Evolutionary conservation across 1,140 invertebrate genomes (phyloP), one percentile per base, ranked within the genome.

Genomic region (Drosophila funebris): DNA sequence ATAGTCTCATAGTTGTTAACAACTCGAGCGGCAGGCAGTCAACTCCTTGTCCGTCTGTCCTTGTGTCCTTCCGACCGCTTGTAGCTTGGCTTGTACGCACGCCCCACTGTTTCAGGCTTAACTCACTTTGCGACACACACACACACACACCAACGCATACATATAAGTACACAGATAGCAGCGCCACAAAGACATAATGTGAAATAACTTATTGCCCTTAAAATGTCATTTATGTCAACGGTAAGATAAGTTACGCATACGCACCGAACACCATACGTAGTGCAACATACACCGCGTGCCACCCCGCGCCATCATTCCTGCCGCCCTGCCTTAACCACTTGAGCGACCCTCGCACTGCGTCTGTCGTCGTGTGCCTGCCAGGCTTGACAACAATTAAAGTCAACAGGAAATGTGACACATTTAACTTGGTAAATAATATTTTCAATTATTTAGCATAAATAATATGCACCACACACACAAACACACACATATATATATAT

Each of bases 121-220:
- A 50, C 56, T 68, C 18, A 18, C 44, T n/a, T 41, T n/a, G 13
- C 31, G n/a, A 33, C 33, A 24, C 48, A n/a, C 46, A 43, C 22
- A 31, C 48, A 16, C 13, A 52, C 33, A 39, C 43, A 48, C 53
- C 24, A 43, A 43, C 33, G 33, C 44, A 29, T n/a, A 22, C 8
- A 29, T n/a, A 27, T 33, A 36, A 13, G 13, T 37, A 31, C 14
- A 48, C 41, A 52, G 22, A 22, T 13, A 16, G 46, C 39, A 44
- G 62, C 27, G 53, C 53, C 53, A 58, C 69, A 72, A 72, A 67
- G 69, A 71, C 78, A 83, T 88, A 89, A 88, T 88, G 83, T 72
- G 83, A 88, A 88, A 88, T 88, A 88, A 88, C 83, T 88, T 88
- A 88, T 88, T 88, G 83, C 78, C 83, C 83, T 88, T 88, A 88